Evolutionary conservation across 2,797 vertebrate species (phyloP).

Genomic region (Acrocephalus scirpaceus): DNA sequence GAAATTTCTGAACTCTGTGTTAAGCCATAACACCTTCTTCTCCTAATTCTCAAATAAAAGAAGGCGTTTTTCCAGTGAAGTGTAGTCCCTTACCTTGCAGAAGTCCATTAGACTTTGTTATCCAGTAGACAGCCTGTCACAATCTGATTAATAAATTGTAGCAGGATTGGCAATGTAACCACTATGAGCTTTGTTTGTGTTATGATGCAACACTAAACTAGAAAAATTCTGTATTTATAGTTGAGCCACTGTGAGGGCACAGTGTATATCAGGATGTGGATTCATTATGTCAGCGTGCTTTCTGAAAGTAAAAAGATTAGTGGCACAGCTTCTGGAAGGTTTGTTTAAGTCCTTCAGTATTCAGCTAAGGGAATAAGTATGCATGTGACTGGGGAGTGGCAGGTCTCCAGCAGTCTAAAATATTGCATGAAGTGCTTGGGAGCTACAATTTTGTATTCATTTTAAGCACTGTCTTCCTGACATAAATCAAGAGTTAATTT

Average conservation of each 20-base stretch:
- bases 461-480: neutral
- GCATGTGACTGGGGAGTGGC: neutral
- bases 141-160: neutral
- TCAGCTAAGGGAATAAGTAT: neutral
- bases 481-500: neutral
- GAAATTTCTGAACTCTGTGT: neutral
- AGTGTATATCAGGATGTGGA: neutral
- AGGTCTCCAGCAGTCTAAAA: neutral
- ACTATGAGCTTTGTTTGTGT: neutral
- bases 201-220: neutral
- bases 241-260: neutral
- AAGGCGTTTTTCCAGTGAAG: neutral
- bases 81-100: neutral
- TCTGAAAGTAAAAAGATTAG: neutral
- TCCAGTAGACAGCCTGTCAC: neutral
- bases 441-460: neutral
- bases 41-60: neutral
- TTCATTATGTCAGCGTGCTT: neutral
- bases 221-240: neutral
- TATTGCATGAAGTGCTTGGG: neutral
- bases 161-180: neutral
- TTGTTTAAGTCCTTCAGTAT: neutral
- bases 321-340: neutral
- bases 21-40: neutral
- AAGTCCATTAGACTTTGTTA: neutral